Percentiles rank a stretch among this genome's conserved stretches.
Evolutionary conservation across 2,113 vertebrate species (phyloP).

Genomic region (Trematomus loennbergii): DNA sequence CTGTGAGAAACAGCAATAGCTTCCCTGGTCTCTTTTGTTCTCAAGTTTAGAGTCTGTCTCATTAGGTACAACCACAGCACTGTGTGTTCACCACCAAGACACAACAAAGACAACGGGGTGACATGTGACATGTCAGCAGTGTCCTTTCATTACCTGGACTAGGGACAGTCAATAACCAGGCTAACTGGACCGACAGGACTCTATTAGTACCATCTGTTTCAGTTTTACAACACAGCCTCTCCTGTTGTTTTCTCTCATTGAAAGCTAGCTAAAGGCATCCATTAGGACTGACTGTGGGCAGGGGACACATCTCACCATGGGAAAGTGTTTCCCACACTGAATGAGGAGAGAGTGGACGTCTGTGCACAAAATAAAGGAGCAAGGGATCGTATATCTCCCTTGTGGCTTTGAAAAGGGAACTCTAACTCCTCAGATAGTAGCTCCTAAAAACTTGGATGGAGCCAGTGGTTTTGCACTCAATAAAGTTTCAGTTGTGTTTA

Average conservation of each 20-base stretch:
- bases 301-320: constrained; percentile 66
- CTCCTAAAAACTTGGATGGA: constrained; percentile 69
- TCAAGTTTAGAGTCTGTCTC: constrained; percentile 61
- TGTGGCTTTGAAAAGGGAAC: constrained; percentile 65
- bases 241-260: constrained; percentile 74
- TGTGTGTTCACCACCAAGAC: constrained; percentile 26
- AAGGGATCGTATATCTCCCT: constrained; percentile 57
- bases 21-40: constrained; percentile 22
- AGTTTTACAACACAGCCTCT: constrained; percentile 74
- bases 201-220: constrained; percentile 84
- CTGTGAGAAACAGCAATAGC: constrained; percentile 10
- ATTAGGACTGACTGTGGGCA: constrained; percentile 63
- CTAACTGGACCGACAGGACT: constrained; percentile 63
- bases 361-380: constrained; percentile 46
- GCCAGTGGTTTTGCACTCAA: constrained; percentile 79
- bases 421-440: constrained; percentile 58
- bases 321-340: constrained; percentile 70
- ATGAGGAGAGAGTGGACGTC: constrained; percentile 50
- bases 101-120: constrained; percentile 61
- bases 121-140: constrained; percentile 64
- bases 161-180: constrained; percentile 60
- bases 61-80: constrained; percentile 57
- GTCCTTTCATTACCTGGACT: constrained; percentile 74
- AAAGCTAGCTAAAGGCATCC: constrained; percentile 70
- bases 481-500: constrained; percentile 77